These are phyloP conservation scores for Nowickia ferox DNA, from an alignment of 2,888 invertebrate genomes.

Conservation along the genomic window DNA sequence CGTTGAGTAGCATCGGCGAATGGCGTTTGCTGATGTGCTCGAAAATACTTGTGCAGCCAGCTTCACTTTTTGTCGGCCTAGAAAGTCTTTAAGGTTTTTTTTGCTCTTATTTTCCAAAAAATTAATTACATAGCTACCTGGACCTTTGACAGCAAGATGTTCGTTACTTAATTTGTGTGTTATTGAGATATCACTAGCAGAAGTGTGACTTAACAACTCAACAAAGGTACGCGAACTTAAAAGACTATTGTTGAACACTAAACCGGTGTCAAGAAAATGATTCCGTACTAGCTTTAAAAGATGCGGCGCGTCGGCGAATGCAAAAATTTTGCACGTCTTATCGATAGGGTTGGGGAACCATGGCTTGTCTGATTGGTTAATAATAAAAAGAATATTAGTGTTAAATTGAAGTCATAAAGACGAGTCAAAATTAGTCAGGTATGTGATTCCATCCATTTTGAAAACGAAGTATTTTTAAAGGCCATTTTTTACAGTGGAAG, in stretches of 20 bases:
- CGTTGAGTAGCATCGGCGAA: neutral
- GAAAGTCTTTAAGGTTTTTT: neutral
- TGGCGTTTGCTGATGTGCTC: neutral
- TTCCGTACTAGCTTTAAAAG: no score
- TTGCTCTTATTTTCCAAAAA: no score
- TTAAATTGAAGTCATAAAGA: no score
- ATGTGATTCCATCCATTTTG: no score
- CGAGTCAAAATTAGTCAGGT: no score
- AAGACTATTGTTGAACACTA: no score
- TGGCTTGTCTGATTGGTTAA: neutral
- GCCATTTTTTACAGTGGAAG: no score
- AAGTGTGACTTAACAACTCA: neutral
- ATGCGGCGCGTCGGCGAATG: constrained; percentile 4
- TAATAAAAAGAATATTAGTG: no score
- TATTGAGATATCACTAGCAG: neutral
- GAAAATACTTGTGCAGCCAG: neutral
- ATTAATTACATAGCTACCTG: neutral
- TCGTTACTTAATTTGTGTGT: neutral
- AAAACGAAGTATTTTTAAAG: no score
- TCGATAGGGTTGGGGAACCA: neutral
- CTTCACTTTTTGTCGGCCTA: neutral
- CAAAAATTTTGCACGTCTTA: neutral
- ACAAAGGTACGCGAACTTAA: no score
- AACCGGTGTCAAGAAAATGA: no score
- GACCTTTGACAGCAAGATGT: neutral